Conservation (phyloP, 92 coral and sea anemone species). For the Plumapathes pennacea region DNA sequence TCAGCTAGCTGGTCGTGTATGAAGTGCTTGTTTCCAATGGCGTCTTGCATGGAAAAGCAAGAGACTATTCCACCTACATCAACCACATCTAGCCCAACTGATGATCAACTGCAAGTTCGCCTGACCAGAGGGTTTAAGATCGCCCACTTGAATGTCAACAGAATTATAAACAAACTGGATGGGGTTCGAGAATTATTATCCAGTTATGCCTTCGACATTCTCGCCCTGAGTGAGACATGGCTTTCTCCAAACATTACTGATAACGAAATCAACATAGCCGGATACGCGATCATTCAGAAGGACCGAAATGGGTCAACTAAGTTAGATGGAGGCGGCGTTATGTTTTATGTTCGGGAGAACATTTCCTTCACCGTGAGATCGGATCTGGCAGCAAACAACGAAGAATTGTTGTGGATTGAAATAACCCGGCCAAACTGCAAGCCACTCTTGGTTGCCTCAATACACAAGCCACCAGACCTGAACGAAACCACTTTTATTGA, state of each 20-base stretch:
- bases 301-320: conserved; percentile 4
- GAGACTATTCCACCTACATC: not conserved
- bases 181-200: not conserved
- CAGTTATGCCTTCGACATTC: conserved; percentile 7
- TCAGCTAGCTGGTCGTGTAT: conserved; percentile 12
- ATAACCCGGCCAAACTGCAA: conserved; percentile 20
- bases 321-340: conserved; percentile 9
- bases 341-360: conserved; percentile 11
- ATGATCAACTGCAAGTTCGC: not conserved
- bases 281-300: conserved; percentile 3
- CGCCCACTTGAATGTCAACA: conserved; percentile 12
- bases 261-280: conserved; percentile 16
- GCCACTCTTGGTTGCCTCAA: not conserved
- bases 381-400: not conserved
- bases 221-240: conserved; percentile 26
- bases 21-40: not conserved
- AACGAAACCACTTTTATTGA: conserved; percentile 13
- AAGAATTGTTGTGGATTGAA: conserved; percentile 15
- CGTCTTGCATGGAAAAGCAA: not conserved
- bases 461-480: conserved; percentile 12
- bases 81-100: not conserved
- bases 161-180: conserved; percentile 12
- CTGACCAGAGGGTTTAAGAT: conserved; percentile 11
- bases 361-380: conserved; percentile 5
- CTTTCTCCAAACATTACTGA: conserved; percentile 12